A percentile compares a stretch with the other conserved stretches of the same genome.
Evolutionary conservation across 1,140 invertebrate genomes (phyloP).

Genomic region (Ylistrum balloti): DNA sequence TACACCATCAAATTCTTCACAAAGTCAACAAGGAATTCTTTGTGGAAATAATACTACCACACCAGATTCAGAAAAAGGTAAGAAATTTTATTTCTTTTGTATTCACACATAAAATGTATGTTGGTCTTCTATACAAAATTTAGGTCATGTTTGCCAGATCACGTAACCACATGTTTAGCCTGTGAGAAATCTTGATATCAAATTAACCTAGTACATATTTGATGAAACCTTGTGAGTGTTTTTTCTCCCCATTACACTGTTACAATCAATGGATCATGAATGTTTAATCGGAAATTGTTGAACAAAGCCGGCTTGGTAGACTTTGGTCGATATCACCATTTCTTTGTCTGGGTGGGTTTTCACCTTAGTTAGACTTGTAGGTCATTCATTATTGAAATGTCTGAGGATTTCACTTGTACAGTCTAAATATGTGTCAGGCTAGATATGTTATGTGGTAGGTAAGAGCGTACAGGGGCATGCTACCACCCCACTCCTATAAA

Average conservation of each 20-base stretch:
- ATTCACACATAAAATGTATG: background rate
- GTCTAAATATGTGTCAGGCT: no score
- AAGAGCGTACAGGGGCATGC: no score
- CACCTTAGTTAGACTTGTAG: background rate
- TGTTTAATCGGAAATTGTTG: background rate
- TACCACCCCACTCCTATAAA: background rate
- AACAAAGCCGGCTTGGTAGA: background rate
- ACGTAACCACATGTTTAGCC: background rate
- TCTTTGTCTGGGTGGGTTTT: background rate
- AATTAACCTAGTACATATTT: background rate
- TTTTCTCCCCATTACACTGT: background rate
- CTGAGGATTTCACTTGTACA: background rate
- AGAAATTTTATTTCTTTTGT: background rate
- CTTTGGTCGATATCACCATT: background rate
- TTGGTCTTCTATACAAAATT: background rate
- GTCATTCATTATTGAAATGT: conserved; percentile 1
- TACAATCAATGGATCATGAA: background rate
- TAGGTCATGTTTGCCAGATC: background rate
- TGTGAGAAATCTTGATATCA: background rate
- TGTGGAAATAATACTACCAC: background rate
- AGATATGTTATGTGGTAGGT: no score
- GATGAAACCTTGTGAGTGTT: conserved; percentile 15
- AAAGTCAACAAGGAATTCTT: conserved; percentile 12
- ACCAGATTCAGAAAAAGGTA: conserved; percentile 28
- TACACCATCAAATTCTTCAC: background rate